Evolutionary conservation across 2,888 invertebrate species (phyloP), one percentile per base, ranked within the genome.

Genomic region (Andrena bicolor): DNA sequence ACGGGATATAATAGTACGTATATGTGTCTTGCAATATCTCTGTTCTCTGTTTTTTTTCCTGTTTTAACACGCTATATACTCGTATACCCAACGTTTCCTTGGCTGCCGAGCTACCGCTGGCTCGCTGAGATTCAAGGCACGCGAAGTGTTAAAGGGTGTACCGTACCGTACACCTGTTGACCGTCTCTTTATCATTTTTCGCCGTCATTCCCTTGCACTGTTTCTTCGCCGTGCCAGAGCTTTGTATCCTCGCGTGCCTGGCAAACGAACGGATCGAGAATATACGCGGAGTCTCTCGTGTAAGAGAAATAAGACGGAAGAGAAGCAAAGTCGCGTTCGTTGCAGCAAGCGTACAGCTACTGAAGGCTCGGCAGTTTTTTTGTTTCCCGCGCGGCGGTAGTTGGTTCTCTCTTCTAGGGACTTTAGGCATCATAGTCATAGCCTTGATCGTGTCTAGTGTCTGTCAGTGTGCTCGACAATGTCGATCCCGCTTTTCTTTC

Each of bases 401-500:
- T 84, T 88, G 82, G 84, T 80, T 48, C 81, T 79, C 64, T 82
- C 74, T 73, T 82, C 84, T 88, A 88, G 85, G 84, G 85, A 77
- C 83, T 84, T 74, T 86, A 86, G 89, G 82, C 81, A 58, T 30
- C 32, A 82, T 80, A 86, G 84, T 82, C 68, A 76, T 87, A 88
- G 88, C 86, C 88, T 89, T 89, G 90, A 85, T 85, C 84, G 84
- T 77, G 77, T 89, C 86, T 89, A 90, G 88, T 88, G 88, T 88
- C 64, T 64, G 81, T 86, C 88, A 82, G 77, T 88, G 88, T 86
- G 85, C 79, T 85, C 86, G 83, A 85, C 85, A 76, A 78, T 88
- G 88, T 86, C 88, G 88, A 88, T 86, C 76, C 76, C 51, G 61
- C 41, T 41, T 41, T 86, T 72, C 1, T 10, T 71, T 41, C 73